These are phyloP conservation scores for Naso thynnoides DNA, from an alignment of 2,797 vertebrate genomes.

Conservation along the genomic window DNA sequence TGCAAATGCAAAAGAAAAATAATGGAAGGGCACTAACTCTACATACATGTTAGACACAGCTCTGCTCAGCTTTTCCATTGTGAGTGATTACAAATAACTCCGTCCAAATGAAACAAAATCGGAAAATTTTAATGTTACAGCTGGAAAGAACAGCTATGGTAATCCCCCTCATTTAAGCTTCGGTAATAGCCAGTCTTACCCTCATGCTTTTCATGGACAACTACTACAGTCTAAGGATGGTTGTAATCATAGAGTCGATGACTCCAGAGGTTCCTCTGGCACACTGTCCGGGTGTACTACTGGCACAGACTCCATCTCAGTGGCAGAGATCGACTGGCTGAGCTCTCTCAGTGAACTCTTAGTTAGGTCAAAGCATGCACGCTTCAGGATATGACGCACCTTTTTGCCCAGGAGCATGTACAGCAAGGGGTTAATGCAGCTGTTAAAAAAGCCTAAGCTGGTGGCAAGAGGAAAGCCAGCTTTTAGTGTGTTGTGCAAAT, in stretches of 20 bases:
- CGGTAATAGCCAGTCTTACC: constrained; percentile 30
- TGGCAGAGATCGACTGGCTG: constrained; percentile 89
- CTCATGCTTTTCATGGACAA: constrained; percentile 25
- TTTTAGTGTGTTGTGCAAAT: constrained; percentile 82
- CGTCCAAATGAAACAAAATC: constrained; percentile 48
- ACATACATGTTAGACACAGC: constrained; percentile 15
- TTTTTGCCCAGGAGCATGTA: constrained; percentile 93
- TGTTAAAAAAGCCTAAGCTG: constrained; percentile 95
- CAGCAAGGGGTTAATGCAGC: constrained; percentile 95
- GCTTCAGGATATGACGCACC: constrained; percentile 86
- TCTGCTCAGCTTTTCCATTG: constrained; percentile 55
- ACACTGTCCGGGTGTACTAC: constrained; percentile 41
- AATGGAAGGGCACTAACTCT: constrained; percentile 18
- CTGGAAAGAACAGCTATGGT: constrained; percentile 44
- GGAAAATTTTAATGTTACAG: constrained; percentile 46
- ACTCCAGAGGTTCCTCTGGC: constrained; percentile 69
- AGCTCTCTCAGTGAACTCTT: constrained; percentile 92
- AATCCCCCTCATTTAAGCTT: constrained; percentile 29
- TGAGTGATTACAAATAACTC: constrained; percentile 26
- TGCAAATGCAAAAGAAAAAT: constrained; percentile 9
- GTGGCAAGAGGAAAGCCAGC: constrained; percentile 92
- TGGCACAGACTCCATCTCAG: constrained; percentile 81
- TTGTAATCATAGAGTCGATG: constrained; percentile 69
- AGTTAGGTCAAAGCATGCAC: constrained; percentile 88
- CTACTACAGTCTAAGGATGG: constrained; percentile 19